A percentile compares a stretch with the other conserved stretches of the same genome.
These are phyloP conservation scores for Cercocebus atys DNA, from an alignment of 2,113 vertebrate genomes.

Conservation along the genomic window DNA sequence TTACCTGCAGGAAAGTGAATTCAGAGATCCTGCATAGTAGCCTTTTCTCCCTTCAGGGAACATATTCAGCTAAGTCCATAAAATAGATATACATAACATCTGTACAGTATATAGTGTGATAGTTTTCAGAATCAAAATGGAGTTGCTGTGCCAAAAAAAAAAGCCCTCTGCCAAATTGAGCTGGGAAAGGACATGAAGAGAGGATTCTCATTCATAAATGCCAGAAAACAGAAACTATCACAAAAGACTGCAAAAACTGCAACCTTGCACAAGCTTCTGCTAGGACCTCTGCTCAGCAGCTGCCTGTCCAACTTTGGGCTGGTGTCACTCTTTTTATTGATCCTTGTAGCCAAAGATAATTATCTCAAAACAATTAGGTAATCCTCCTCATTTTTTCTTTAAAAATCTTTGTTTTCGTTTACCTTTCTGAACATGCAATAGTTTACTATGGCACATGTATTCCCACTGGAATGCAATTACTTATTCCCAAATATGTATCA, in stretches of 20 bases:
- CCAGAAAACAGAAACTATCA: not conserved
- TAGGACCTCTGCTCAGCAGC: not conserved
- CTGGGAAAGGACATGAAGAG: not conserved
- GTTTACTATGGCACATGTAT: not conserved
- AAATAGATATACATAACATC: not conserved
- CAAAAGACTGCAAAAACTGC: not conserved
- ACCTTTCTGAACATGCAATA: not conserved
- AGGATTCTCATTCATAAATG: not conserved
- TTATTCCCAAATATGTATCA: not conserved
- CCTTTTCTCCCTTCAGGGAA: conserved; percentile 7
- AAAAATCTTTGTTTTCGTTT: not conserved
- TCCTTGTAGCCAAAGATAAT: not conserved
- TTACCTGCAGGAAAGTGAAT: not conserved
- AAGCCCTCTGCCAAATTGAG: not conserved
- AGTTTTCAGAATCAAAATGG: not conserved
- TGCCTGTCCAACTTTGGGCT: not conserved
- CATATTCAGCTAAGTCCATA: not conserved
- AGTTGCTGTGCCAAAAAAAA: not conserved
- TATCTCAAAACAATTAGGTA: not conserved
- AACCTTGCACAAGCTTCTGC: not conserved
- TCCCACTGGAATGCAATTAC: not conserved
- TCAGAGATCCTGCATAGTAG: not conserved
- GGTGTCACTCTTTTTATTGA: not conserved
- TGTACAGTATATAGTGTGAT: not conserved
- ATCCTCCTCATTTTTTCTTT: not conserved